Base-by-base conservation (phyloP, 2,797 vertebrate species). In the Dendrocincla fuliginosa region DNA sequence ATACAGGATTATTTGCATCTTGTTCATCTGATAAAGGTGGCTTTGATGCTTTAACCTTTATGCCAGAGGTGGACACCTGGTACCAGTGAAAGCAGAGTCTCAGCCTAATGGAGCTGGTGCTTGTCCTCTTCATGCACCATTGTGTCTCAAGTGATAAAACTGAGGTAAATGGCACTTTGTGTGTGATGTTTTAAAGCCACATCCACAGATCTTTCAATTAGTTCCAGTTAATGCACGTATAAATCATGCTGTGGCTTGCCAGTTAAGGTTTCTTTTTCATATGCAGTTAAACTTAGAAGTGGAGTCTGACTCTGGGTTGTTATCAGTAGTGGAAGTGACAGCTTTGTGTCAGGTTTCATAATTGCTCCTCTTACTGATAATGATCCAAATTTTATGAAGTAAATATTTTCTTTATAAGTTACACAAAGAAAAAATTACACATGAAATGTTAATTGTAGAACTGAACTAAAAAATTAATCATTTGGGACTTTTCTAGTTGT, bases 101-200 rank as follows among this genome's bases (percentile, higher is more conserved):
- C 37, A 65, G 44, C 20, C 5, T 25, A 16, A 4, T 3, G 1
- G 67, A 75, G 53, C 41, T 0, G 0, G 3, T 57, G 41, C 24
- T 59, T 68, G n/a, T 41, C 33, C 71, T 90, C n/a, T 44, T 60
- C n/a, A 25, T 6, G 3, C 22, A 5, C 12, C 20, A 11, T 35
- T 50, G 19, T n/a, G 11, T 53, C 63, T 52, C 22, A 30, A 5
- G 28, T 42, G 59, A 35, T 28, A 59, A 33, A 76, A 27, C 23
- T 28, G 67, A 82, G 46, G 39, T 69, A 65, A 61, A 18, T 32
- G 42, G 10, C 42, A 18, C 16, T 7, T 32, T 22, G 32, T 15
- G 6, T 1, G 0, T 37, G n/a, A 3, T 50, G 25, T 37, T 80
- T 74, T 41, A 44, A 74, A 91, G 59, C 52, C 22, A 69, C 13